A percentile compares a stretch with the other conserved stretches of the same genome.
Conservation (phyloP, 2,113 vertebrate species). For the Dipodomys merriami region DNA sequence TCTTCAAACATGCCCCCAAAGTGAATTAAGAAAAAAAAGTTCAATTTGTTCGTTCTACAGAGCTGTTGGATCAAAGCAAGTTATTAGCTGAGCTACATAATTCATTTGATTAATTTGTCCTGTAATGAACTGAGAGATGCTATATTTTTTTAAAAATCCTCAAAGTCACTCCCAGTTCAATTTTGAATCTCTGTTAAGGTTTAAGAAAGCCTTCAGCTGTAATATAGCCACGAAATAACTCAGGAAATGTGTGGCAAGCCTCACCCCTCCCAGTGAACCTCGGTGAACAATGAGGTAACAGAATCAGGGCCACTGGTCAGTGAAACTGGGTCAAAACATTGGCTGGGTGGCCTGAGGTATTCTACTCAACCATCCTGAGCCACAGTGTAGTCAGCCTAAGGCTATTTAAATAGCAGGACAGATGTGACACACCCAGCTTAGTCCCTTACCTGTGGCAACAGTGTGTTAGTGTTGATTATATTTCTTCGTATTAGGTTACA, state of each 20-base stretch:
- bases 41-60: conserved; percentile 30
- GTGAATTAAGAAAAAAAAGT: conserved; percentile 29
- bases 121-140: background rate
- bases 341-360: background rate
- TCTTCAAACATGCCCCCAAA: conserved; percentile 31
- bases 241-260: background rate
- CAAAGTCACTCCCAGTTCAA: background rate
- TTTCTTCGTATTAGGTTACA: no score
- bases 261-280: background rate
- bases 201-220: background rate
- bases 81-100: conserved; percentile 37
- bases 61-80: conserved; percentile 39
- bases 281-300: background rate
- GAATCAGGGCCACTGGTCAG: accelerated
- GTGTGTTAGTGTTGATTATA: no score
- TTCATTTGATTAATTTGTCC: conserved; percentile 40
- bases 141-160: background rate
- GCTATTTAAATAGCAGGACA: background rate
- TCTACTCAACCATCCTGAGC: background rate
- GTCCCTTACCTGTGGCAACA: no score
- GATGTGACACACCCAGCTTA: no score
- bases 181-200: background rate
- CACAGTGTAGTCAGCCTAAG: background rate
- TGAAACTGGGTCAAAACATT: background rate
- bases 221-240: background rate